These are phyloP conservation scores for Labeo catla DNA, from an alignment of 2,113 vertebrate species.

Conservation along the genomic window DNA sequence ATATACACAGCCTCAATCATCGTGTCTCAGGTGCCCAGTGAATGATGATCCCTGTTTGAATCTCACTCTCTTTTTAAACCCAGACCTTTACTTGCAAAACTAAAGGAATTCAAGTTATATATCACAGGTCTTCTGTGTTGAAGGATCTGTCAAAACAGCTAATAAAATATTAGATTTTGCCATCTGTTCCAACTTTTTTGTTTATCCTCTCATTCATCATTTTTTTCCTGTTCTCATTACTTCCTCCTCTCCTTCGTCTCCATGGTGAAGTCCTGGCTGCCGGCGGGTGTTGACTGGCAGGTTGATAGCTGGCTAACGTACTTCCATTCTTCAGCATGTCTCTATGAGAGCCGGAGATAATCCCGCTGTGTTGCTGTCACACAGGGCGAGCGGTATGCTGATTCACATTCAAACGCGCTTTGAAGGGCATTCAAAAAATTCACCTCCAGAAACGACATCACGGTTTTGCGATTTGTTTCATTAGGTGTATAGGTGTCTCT, in stretches of 20 bases:
- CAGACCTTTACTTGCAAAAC: not conserved
- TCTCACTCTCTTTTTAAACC: not conserved
- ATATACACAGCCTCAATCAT: not conserved
- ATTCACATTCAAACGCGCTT: not conserved
- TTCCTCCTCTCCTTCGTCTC: constrained; percentile 27
- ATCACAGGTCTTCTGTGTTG: not conserved
- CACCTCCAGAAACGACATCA: not conserved
- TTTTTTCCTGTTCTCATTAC: constrained; percentile 28
- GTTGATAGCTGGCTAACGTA: constrained; percentile 39
- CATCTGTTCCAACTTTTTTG: constrained; percentile 16
- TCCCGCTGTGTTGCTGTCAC: constrained; percentile 7
- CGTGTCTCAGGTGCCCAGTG: not conserved
- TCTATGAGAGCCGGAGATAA: constrained; percentile 17
- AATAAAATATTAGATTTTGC: constrained; percentile 1
- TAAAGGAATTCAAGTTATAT: not conserved
- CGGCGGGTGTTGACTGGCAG: constrained; percentile 35
- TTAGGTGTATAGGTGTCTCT: not conserved
- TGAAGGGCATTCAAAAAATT: not conserved
- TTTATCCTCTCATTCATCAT: constrained; percentile 13
- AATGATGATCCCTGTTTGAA: not conserved
- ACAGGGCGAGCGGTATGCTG: not conserved
- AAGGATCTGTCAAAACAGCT: constrained; percentile 5
- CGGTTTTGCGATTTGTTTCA: not conserved
- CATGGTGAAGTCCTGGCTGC: constrained; percentile 52
- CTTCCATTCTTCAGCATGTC: constrained; percentile 17